A percentile compares a stretch with the other conserved stretches of the same genome.
phyloP scores from a whole-genome alignment of 2,888 invertebrate genomes.

The Physocephala rufipes region DNA sequence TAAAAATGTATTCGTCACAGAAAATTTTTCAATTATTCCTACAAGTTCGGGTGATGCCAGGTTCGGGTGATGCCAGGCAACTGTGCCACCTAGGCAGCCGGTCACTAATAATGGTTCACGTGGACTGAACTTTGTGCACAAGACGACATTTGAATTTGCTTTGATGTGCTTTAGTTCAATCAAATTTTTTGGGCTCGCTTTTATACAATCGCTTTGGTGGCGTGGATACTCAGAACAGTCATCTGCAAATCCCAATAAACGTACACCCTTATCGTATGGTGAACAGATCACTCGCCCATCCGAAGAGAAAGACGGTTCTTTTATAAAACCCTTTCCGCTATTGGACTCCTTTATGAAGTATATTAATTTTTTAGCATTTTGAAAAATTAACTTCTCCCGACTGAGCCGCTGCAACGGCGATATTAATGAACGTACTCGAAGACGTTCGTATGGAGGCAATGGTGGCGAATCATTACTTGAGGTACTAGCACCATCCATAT shows the following conservation, averaged over 20 bases:
- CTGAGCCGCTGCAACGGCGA: conserved; percentile 35
- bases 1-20: background rate
- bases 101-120: conserved; percentile 86
- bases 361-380: conserved; percentile 79
- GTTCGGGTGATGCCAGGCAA: conserved; percentile 88
- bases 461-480: conserved; percentile 43
- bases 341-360: conserved; percentile 88
- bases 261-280: conserved; percentile 85
- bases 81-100: conserved; percentile 88
- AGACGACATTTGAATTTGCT: conserved; percentile 84
- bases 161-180: conserved; percentile 74
- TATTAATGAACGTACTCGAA: conserved; percentile 48
- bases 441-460: conserved; percentile 42
- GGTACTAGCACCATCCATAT: conserved; percentile 42
- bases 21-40: background rate
- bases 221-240: conserved; percentile 79
- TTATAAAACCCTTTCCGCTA: conserved; percentile 90
- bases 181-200: conserved; percentile 62
- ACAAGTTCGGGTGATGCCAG: conserved; percentile 52
- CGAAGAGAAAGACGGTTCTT: conserved; percentile 89
- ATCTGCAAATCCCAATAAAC: conserved; percentile 82
- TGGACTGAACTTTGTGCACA: conserved; percentile 91
- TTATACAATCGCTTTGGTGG: conserved; percentile 66
- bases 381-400: conserved; percentile 52
- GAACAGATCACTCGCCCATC: conserved; percentile 92